phyloP scores from a whole-genome alignment of 2,888 invertebrate species.

The Meghimatium bilineatum region DNA sequence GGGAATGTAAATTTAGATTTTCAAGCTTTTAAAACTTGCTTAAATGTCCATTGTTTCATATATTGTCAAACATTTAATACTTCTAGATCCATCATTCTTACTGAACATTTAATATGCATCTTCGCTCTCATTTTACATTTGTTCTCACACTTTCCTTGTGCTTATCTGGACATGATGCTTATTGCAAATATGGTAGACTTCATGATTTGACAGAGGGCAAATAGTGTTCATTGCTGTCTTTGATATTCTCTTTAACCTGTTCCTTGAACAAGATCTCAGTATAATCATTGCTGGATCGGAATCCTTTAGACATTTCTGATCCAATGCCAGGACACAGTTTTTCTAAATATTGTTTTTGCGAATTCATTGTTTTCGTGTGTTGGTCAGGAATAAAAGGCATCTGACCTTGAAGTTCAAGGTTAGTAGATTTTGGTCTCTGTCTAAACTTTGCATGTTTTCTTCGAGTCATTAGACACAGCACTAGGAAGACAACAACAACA shows the following conservation, averaged over 20 bases:
- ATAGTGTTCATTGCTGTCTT: background rate
- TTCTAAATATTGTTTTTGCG: constrained; percentile 39
- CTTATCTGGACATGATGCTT: background rate
- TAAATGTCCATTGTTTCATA: too few relatives aligned
- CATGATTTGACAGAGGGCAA: background rate
- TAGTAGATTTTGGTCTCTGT: constrained; percentile 56
- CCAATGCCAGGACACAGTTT: constrained; percentile 33
- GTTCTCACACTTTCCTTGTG: too few relatives aligned
- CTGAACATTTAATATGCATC: too few relatives aligned
- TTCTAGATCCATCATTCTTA: too few relatives aligned
- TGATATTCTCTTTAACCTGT: constrained; percentile 25
- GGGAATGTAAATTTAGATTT: too few relatives aligned
- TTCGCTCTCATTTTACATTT: too few relatives aligned
- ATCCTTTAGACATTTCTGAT: constrained; percentile 25
- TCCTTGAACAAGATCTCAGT: constrained; percentile 37
- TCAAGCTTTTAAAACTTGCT: too few relatives aligned
- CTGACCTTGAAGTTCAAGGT: constrained; percentile 55
- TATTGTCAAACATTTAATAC: too few relatives aligned
- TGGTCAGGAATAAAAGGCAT: constrained; percentile 49
- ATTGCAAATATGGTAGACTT: background rate
- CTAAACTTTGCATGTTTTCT: constrained; percentile 51
- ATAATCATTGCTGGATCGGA: constrained; percentile 39
- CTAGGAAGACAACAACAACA: constrained; percentile 56
- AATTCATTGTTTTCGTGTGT: constrained; percentile 40
- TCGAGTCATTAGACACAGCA: constrained; percentile 47